Base-by-base conservation (phyloP, 2,888 invertebrate species). In the Megalurothrips usitatus region DNA sequence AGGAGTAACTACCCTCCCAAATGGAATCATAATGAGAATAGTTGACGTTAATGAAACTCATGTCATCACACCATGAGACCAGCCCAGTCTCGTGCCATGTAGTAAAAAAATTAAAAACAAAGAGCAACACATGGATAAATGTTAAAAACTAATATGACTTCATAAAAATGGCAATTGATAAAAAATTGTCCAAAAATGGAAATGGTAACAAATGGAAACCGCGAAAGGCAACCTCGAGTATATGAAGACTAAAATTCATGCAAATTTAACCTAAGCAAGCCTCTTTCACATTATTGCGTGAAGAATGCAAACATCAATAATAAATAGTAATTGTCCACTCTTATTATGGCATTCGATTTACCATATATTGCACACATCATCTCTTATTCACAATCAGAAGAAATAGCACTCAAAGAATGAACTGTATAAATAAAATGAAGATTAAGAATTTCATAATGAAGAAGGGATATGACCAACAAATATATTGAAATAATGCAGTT, bases 401-500 rank as follows among this genome's bases (percentile, higher is more conserved):
- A 75, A 75, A 75, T 75, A 75, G 68, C 68, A 75, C 68, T 75
- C 68, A 75, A 12, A 8, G 12, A 11, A 26, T 26, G 58, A 58
- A 79, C 26, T 43, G 10, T 19, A 34, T 43, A 3, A 79, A 1
- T 79, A 79, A 47, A 79, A 23, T 9, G 17, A 12, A 79, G 43
- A 79, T 47, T 34, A 79, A 43, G 3, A 47, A 12, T 79, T n/a
- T 47, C n/a, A n/a, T 8, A 49, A 79, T 34, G 6, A 43, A 43
- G 34, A 43, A 43, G 34, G 34, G 6, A 79, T 48, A 12, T n/a
- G 34, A 79, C n/a, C 47, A 79, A 23, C 1, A 80, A 23, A 63
- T 28, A 79, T 78, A 79, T 81, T 80, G 52, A 81, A 80, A 78
- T 49, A 2, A 2, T 43, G 6, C 34, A 43, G 34, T 43, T 43